Evolutionary conservation across 2,113 vertebrate species (phyloP), one percentile per base, ranked within the genome.

Genomic region (Tursiops truncatus): DNA sequence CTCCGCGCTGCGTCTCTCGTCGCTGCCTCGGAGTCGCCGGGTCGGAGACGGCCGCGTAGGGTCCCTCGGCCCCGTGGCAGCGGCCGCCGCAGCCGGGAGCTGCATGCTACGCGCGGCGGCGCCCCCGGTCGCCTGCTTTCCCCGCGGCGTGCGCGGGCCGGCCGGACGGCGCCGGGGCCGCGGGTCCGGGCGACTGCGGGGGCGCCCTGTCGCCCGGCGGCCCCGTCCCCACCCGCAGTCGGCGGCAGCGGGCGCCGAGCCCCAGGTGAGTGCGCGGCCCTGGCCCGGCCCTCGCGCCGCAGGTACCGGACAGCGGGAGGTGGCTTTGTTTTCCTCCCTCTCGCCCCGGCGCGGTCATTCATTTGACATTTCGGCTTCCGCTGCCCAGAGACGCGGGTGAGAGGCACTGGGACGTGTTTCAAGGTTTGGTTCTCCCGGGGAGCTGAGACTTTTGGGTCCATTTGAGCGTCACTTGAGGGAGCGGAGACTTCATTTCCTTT

Each of bases 181-280:
- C 94, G 84, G 94, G 90, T 83, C 62, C 33, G 41, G 94, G 44
- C 38, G 63, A 92, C 81, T 80, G 94, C 80, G 36, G 94, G 96
- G 96, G 94, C 63, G 89, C 41, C 89, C 58, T 76, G 18, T 68
- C 56, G 67, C 63, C 84, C 68, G 44, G 86, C 73, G 44, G 82
- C 80, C 85, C 9, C 6, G 38, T 63, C 60, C 70, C 47, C 53
- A 53, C 33, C 86, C 33, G 92, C 92, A 50, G 85, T 47, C 47
- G 4, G 73, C 5, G 23, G 63, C 85, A 20, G 62, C 47, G 26
- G 76, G 47, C 58, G 68, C 71, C 38, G 6, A 71, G 71, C 88
- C 73, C 92, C 92, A 70, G 97, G 98, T 98, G 96, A 97, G 97
- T 89, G 74, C 79, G 81, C 47, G 65, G 94, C 89, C 44, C 1